A percentile compares a stretch with the other conserved stretches of the same genome.
These are phyloP conservation scores for Papilio glaucus DNA, from an alignment of 1,140 invertebrate species.

Conservation along the genomic window DNA sequence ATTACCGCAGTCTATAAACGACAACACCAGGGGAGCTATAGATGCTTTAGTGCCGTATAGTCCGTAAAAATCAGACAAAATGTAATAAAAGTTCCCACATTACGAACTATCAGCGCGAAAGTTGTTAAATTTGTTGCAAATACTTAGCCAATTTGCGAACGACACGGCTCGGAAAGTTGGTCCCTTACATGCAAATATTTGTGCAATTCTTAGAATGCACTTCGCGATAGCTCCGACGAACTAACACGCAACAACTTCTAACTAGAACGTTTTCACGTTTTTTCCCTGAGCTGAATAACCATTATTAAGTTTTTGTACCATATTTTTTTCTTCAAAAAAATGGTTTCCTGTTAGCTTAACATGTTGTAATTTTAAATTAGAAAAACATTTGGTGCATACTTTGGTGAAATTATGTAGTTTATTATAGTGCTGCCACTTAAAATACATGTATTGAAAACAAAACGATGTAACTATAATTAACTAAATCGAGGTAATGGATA, in stretches of 20 bases:
- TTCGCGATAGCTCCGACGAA: slow-evolving; percentile 45
- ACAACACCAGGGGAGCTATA: no score
- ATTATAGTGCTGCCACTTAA: no score
- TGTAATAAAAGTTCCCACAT: slow-evolving; percentile 21
- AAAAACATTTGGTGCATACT: neutral
- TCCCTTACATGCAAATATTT: slow-evolving; percentile 48
- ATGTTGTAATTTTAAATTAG: slow-evolving; percentile 1
- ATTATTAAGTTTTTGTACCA: slow-evolving; percentile 18
- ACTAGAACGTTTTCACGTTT: slow-evolving; percentile 43
- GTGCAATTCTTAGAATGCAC: slow-evolving; percentile 49
- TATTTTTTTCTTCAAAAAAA: slow-evolving; percentile 2
- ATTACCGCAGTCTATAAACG: no score
- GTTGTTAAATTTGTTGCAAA: slow-evolving; percentile 41
- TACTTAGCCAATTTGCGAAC: slow-evolving; percentile 46
- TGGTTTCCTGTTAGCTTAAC: slow-evolving; percentile 14
- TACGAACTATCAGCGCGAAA: slow-evolving; percentile 33
- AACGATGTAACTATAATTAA: no score
- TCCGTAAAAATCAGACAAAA: slow-evolving; percentile 1
- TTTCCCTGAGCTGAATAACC: slow-evolving; percentile 39
- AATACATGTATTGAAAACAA: no score
- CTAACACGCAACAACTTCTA: slow-evolving; percentile 47
- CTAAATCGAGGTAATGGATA: no score
- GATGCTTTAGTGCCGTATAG: neutral
- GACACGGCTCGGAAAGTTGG: slow-evolving; percentile 43
- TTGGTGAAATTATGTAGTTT: no score